Percentiles rank a stretch among this genome's conserved stretches.
Conservation (phyloP, 1,140 invertebrate species). For the Cryptotermes secundus region DNA sequence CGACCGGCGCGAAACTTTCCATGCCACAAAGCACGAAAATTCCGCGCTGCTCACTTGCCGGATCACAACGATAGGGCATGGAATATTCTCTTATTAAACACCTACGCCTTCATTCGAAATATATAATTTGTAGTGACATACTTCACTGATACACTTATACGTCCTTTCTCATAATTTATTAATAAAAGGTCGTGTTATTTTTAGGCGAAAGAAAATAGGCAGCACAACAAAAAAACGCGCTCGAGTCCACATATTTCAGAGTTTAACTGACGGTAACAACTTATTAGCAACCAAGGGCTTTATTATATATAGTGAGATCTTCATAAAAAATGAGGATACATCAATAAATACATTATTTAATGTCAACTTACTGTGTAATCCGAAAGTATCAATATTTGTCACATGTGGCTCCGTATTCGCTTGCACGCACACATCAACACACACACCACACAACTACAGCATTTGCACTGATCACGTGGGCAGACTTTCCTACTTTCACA, state of each 20-base stretch:
- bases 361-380: slow-evolving; percentile 31
- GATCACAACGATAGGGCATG: background rate
- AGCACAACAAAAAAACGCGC: slow-evolving; percentile 28
- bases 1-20: slow-evolving; percentile 21
- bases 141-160: background rate
- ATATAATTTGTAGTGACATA: background rate
- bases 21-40: slow-evolving; percentile 10
- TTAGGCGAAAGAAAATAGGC: slow-evolving; percentile 31
- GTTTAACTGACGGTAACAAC: background rate
- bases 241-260: slow-evolving; percentile 25
- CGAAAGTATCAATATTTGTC: slow-evolving; percentile 31
- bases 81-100: background rate
- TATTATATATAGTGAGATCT: background rate
- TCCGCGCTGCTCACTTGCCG: background rate
- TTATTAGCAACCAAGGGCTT: background rate
- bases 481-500: background rate
- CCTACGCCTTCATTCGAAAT: background rate
- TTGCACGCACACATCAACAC: slow-evolving; percentile 22
- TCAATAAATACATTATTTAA: slow-evolving; percentile 27
- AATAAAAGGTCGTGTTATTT: slow-evolving; percentile 32
- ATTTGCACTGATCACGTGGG: slow-evolving; percentile 22
- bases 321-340: background rate
- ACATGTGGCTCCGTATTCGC: slow-evolving; percentile 26
- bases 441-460: background rate
- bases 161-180: slow-evolving; percentile 21